phyloP scores from a whole-genome alignment of 2,888 invertebrate genomes.

The Formica aserva region DNA sequence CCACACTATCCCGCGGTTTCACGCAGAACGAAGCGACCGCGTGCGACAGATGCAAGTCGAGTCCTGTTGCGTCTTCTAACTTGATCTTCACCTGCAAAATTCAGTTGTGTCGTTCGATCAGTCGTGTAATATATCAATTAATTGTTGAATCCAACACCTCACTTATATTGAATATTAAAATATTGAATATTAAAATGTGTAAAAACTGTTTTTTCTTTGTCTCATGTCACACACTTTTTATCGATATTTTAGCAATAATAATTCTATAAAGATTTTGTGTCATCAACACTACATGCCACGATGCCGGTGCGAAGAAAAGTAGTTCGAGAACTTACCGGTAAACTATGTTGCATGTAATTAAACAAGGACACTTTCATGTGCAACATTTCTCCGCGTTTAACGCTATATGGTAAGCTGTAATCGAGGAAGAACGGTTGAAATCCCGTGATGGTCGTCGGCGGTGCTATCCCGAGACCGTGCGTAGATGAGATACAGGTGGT shows the following conservation, averaged over 20 bases:
- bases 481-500: conserved; percentile 87
- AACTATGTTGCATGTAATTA: conserved; percentile 90
- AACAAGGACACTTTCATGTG: conserved; percentile 90
- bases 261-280: conserved; percentile 7
- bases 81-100: conserved; percentile 77
- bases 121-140: not conserved
- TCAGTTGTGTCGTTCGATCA: not conserved
- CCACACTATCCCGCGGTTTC: conserved; percentile 79
- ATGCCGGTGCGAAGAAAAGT: too few species aligned
- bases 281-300: not conserved
- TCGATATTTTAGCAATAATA: not conserved
- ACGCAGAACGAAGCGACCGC: conserved; percentile 78
- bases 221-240: not conserved
- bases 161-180: not conserved
- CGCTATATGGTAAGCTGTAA: conserved; percentile 89
- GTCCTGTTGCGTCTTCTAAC: conserved; percentile 77
- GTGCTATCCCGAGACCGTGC: conserved; percentile 87
- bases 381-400: conserved; percentile 89
- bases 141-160: not conserved
- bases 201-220: not conserved
- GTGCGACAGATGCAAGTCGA: conserved; percentile 77
- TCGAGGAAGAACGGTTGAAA: conserved; percentile 93
- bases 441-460: conserved; percentile 85
- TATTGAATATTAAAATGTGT: not conserved
- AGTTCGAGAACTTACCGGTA: conserved; percentile 87